These are phyloP conservation scores for Apus apus DNA, from an alignment of 2,113 vertebrate species.

Conservation along the genomic window DNA sequence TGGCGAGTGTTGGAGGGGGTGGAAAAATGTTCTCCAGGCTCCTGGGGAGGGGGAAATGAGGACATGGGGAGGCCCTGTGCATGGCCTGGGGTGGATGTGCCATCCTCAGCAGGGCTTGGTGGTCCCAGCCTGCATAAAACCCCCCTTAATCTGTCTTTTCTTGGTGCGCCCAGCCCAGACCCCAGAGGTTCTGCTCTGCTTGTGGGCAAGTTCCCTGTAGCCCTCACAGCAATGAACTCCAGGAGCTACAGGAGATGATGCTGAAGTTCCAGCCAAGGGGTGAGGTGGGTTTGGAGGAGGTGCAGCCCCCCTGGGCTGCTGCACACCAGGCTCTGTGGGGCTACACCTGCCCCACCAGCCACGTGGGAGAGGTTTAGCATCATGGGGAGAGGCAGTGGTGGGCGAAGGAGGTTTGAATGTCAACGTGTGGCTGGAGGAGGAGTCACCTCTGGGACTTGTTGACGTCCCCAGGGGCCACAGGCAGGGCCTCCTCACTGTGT, in stretches of 20 bases:
- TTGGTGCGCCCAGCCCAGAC: background rate
- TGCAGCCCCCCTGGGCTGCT: background rate
- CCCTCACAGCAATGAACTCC: background rate
- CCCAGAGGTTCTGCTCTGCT: background rate
- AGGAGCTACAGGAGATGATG: background rate
- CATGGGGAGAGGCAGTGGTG: background rate
- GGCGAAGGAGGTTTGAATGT: background rate
- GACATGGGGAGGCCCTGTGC: too few relatives aligned
- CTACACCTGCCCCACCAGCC: background rate
- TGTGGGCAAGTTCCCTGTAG: too few relatives aligned
- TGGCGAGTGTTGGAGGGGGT: background rate
- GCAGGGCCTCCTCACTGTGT: accelerated
- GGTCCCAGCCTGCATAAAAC: background rate
- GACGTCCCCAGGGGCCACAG: accelerated
- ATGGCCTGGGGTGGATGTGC: background rate
- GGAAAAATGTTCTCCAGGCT: background rate
- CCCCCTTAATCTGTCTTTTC: background rate
- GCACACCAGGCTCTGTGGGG: background rate
- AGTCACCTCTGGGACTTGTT: background rate
- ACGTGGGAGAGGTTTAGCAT: accelerated
- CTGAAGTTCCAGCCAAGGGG: background rate
- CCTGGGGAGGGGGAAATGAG: background rate
- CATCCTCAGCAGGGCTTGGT: background rate
- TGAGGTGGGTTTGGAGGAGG: background rate
- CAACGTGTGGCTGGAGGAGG: background rate